Percentiles rank a stretch among this genome's conserved stretches.
Evolutionary conservation across 2,797 vertebrate species (phyloP).

Genomic region (Pipistrellus pygmaeus): DNA sequence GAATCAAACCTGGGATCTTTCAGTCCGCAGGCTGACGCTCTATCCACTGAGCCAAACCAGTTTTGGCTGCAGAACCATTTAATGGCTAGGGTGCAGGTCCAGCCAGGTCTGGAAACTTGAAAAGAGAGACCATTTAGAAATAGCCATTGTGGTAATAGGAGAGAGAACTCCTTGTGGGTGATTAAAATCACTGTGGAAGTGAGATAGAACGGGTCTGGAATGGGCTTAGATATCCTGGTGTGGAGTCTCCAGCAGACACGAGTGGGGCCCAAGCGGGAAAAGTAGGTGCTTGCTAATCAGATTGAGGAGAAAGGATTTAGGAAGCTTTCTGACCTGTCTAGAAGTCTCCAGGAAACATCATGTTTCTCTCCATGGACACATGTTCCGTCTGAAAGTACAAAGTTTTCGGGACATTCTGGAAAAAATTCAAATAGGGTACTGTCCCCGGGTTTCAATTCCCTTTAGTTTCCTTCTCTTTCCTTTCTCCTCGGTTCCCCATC

Average conservation of each 20-base stretch:
- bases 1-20: too few relatives aligned
- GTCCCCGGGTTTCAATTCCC: not conserved
- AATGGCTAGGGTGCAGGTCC: too few relatives aligned
- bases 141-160: not conserved
- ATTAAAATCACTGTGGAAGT: not conserved
- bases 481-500: not conserved
- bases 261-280: not conserved
- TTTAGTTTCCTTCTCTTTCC: not conserved
- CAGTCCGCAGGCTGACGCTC: too few relatives aligned
- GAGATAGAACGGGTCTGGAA: not conserved
- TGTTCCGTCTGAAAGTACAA: not conserved
- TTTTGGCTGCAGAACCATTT: too few relatives aligned
- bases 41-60: too few relatives aligned
- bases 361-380: not conserved
- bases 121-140: not conserved
- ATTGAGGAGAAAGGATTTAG: too few relatives aligned
- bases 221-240: not conserved
- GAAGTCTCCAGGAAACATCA: not conserved
- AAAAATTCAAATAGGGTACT: not conserved
- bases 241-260: not conserved
- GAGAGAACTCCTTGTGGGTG: not conserved
- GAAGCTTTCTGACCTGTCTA: not conserved
- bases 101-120: not conserved
- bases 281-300: rapidly evolving
- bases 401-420: not conserved